Base-by-base conservation (phyloP, 2,797 vertebrate genomes). In the Mycteria americana region DNA sequence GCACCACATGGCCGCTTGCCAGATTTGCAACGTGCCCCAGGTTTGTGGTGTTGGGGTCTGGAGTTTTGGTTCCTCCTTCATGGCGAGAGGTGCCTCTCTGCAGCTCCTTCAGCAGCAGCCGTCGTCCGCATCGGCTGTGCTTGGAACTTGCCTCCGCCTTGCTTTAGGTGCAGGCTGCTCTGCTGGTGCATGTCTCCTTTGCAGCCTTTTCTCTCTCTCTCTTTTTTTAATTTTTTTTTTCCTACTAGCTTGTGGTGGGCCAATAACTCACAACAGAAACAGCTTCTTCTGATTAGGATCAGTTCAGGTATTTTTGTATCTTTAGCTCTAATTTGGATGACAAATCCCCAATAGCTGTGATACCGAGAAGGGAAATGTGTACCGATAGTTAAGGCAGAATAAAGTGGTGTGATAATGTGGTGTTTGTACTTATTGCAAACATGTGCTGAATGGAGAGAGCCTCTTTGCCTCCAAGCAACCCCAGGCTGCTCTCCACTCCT, bases 261-360 rank as follows among this genome's bases (percentile, higher is more conserved):
- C 62, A 75, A 24, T 86, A 96, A 89, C 62, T 88, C n/a, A 24
- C 54, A 81, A 50, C 59, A 95, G 78, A 79, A 88, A 85, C 79
- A 85, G 70, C 94, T 93, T 88, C 59, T 92, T 69, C 88, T 76
- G 93, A 88, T 96, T 82, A 92, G 78, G 59, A 88, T 88, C 93
- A 89, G 43, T 35, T 81, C 88, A 94, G 92, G 80, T 94, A 54
- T 93, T 96, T 91, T 68, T 73, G 74, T 90, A 74, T 87, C 91
- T 92, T 91, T 92, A 91, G 69, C 74, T 90, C 92, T 89, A 88
- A 92, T 96, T 95, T 92, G 83, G 93, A 78, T 87, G 95, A 92
- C 93, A 96, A 93, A 90, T 90, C 84, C 86, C 70, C 39, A 50
- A 19, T 51, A 86, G 69, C 77, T 78, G 76, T 19, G 76, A 81